A percentile compares a stretch with the other conserved stretches of the same genome.
Conservation (phyloP, 2,888 invertebrate genomes). For the Emmelina monodactyla region DNA sequence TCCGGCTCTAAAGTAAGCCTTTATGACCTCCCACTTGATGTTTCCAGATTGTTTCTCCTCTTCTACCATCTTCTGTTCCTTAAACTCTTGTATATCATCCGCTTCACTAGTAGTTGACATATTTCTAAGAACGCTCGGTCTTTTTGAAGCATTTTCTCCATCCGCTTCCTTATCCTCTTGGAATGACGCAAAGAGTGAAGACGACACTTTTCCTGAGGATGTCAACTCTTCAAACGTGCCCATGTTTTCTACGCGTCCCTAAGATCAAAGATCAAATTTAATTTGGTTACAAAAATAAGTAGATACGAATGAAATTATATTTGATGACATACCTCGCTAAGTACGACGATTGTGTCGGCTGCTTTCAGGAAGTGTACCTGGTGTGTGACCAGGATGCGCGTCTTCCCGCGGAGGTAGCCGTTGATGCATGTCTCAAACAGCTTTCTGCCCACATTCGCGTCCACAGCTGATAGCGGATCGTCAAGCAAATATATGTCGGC, state of each 20-base stretch:
- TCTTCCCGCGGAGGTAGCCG: conserved; percentile 69
- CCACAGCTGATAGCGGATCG: conserved; percentile 85
- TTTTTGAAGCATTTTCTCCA: conserved; percentile 26
- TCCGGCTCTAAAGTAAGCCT: conserved; percentile 41
- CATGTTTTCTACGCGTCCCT: conserved; percentile 67
- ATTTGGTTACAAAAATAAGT: background rate
- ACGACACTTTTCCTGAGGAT: conserved; percentile 64
- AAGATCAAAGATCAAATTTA: conserved; percentile 3
- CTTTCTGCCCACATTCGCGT: conserved; percentile 77
- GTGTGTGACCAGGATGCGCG: conserved; percentile 83
- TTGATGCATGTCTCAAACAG: conserved; percentile 78
- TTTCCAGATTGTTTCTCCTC: conserved; percentile 49
- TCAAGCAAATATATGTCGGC: conserved; percentile 83
- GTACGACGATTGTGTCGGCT: conserved; percentile 60
- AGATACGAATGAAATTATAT: background rate
- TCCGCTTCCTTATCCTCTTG: conserved; percentile 53
- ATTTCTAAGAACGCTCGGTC: background rate
- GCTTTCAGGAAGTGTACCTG: conserved; percentile 73
- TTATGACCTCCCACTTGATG: conserved; percentile 42
- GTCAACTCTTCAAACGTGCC: conserved; percentile 68
- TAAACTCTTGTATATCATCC: conserved; percentile 35
- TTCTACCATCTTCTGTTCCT: conserved; percentile 40
- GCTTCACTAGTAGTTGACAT: conserved; percentile 21
- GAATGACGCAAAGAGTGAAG: conserved; percentile 50
- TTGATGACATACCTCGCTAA: conserved; percentile 54